A percentile compares a stretch with the other conserved stretches of the same genome.
Evolutionary conservation across 2,888 invertebrate genomes (phyloP).

Genomic region (Notocelia uddmanniana): DNA sequence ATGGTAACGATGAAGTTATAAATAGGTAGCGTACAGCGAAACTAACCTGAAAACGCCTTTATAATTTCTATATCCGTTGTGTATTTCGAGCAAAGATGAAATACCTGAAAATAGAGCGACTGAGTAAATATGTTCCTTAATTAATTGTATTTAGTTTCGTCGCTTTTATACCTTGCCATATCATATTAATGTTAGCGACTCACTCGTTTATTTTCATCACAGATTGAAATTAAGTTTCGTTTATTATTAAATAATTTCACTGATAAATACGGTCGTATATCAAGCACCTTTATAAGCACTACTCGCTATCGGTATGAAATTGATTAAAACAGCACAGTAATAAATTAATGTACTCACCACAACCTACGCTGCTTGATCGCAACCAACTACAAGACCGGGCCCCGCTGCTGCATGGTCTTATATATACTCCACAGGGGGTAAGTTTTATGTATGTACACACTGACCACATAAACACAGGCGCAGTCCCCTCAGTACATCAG

Average conservation of each 20-base stretch:
- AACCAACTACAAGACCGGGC: constrained; percentile 16
- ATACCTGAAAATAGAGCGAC: background rate
- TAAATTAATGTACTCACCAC: constrained; percentile 43
- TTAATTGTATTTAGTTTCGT: too few species aligned
- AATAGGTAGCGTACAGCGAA: too few species aligned
- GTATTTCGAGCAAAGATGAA: background rate
- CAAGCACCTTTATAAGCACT: background rate
- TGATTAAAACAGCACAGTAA: background rate
- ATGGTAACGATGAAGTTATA: too few species aligned
- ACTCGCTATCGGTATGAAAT: background rate
- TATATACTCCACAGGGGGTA: constrained; percentile 42
- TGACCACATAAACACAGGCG: constrained; percentile 7
- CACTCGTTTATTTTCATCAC: background rate
- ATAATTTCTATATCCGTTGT: too few species aligned
- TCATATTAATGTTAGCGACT: background rate
- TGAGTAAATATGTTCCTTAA: background rate
- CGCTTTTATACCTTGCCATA: background rate
- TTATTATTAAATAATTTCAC: background rate
- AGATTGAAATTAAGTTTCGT: background rate
- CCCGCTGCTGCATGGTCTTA: constrained; percentile 14
- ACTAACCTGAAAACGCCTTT: too few species aligned
- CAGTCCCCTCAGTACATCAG: constrained; percentile 9
- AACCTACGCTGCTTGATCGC: constrained; percentile 19
- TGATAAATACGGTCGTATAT: background rate
- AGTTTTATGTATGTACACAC: constrained; percentile 31